Base-by-base conservation (phyloP, 23 tunicate genomes). In the Styela clava region DNA sequence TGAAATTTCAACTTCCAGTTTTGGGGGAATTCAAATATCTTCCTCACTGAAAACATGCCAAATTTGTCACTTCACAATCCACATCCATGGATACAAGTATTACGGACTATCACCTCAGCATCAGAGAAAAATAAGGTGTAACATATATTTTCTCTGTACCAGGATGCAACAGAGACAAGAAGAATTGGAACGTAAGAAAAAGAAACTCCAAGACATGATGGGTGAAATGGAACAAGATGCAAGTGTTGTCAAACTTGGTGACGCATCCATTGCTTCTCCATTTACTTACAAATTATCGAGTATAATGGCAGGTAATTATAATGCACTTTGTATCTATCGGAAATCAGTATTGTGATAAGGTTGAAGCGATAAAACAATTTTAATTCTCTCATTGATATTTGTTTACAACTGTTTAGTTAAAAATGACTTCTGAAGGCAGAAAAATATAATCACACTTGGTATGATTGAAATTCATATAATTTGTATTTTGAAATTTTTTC, bases 261-360 rank as follows among this genome's bases (percentile, higher is more conserved):
- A 95, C 63, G 99, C 99, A 7, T 87, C 94, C 63, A 90, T 95
- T 31, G 99, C 99, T 31, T 96, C 99, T 44, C 99, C 99, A 20
- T 95, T 95, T 68, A 91, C 99, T 16, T 89, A 86, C 86, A 93
- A 93, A 64, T 81, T 87, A 16, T 87, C 98, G 22, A 88, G 98
- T 65, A 93, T 85, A n/a, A 34, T 71, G 12, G 98, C 98, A 73
- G 82, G 97, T 92, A 68, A 78, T 74, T 84, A 63, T 9, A 31
- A n/a, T n/a, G n/a, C n/a, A n/a, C n/a, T n/a, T n/a, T 16, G 16
- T 19, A 61, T 61, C 22, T 61, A 61, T 61, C n/a, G 64, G 64
- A 24, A 24, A 69, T 0, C 24, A 19, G 20, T 69, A 69, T 69
- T 24, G 74, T n/a, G n/a, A n/a, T n/a, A n/a, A n/a, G n/a, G n/a